A percentile compares a stretch with the other conserved stretches of the same genome.
Conservation (phyloP, 2,888 invertebrate species). For the Andricus curvator region DNA sequence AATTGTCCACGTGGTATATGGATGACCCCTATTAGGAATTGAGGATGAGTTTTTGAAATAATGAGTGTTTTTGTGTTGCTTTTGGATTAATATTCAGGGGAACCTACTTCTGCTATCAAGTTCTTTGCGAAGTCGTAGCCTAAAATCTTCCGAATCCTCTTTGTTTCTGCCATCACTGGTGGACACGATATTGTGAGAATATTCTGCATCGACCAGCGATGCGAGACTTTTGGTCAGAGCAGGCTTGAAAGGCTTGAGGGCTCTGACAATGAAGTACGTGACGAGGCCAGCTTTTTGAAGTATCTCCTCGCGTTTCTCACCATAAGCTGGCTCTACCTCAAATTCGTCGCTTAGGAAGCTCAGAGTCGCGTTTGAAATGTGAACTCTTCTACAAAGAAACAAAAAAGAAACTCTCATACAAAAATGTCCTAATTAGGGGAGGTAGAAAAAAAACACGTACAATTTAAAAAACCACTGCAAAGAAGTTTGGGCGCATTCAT, state of each 20-base stretch:
- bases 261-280: constrained; percentile 94
- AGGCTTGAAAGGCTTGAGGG: constrained; percentile 85
- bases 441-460: not conserved
- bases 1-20: no score
- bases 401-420: not conserved
- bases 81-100: not conserved
- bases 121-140: constrained; percentile 89
- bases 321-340: constrained; percentile 94
- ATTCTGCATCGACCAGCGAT: constrained; percentile 70
- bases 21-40: not conserved
- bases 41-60: not conserved
- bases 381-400: constrained; percentile 83
- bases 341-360: constrained; percentile 93
- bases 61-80: not conserved
- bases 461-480: no score
- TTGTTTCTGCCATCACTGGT: constrained; percentile 63
- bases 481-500: no score
- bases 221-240: constrained; percentile 71
- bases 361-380: constrained; percentile 94
- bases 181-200: constrained; percentile 63
- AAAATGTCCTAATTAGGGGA: not conserved
- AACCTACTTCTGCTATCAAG: constrained; percentile 87
- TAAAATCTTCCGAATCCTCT: constrained; percentile 88
- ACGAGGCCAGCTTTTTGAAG: constrained; percentile 92
- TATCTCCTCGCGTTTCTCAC: constrained; percentile 95